phyloP scores from a whole-genome alignment of 2,113 vertebrate species.

The Zapus hudsonius region DNA sequence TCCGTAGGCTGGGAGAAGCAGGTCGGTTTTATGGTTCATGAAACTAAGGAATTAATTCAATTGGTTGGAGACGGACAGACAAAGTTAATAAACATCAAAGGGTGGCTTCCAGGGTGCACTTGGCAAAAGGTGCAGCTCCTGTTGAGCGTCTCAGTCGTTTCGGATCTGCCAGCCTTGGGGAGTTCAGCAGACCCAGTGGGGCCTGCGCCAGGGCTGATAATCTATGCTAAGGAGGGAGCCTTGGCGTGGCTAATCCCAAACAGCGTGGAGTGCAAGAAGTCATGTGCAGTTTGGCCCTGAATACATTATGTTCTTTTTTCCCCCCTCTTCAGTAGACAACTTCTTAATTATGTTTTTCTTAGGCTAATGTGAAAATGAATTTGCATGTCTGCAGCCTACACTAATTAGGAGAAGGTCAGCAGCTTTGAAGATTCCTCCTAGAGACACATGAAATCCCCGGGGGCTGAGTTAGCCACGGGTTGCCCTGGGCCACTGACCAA shows the following conservation, averaged over 20 bases:
- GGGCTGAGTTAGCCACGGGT: background rate
- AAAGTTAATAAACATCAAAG: conserved; percentile 67
- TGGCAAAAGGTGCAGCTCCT: background rate
- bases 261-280: background rate
- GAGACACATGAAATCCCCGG: too few species aligned
- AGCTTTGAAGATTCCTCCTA: background rate
- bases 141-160: too few species aligned
- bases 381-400: background rate
- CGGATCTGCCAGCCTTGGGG: background rate
- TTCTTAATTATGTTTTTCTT: conserved; percentile 24
- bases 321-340: background rate
- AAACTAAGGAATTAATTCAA: background rate
- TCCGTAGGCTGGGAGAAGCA: conserved; percentile 19
- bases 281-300: background rate
- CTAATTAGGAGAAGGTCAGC: background rate
- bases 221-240: background rate
- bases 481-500: background rate
- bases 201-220: background rate
- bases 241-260: background rate
- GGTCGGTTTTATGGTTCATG: background rate
- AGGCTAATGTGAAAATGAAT: conserved; percentile 7
- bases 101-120: background rate
- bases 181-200: background rate
- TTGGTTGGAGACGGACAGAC: conserved; percentile 51
- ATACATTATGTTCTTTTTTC: background rate